A percentile compares a stretch with the other conserved stretches of the same genome.
phyloP scores from a whole-genome alignment of 2,797 vertebrate species.

The Dryobates pubescens region DNA sequence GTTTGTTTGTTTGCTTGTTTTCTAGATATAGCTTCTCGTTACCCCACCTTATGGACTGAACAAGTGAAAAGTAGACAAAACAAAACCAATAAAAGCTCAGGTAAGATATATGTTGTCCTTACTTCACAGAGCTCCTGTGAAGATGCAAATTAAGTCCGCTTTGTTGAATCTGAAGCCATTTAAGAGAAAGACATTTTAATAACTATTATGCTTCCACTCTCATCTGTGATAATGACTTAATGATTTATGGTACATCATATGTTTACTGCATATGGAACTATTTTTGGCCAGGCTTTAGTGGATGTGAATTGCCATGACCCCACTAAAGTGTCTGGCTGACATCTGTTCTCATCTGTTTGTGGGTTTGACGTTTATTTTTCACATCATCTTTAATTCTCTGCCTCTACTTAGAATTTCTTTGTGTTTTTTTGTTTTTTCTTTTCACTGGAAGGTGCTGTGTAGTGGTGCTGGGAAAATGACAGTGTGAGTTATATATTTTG shows the following conservation, averaged over 20 bases:
- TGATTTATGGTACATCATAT: rapidly evolving
- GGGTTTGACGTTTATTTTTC: background rate
- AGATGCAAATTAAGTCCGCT: background rate
- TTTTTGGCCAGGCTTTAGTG: background rate
- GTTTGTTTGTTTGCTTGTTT: background rate
- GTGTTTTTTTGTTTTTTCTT: background rate
- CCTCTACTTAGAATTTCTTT: background rate
- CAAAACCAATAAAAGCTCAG: slow-evolving; percentile 90
- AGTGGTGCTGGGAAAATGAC: background rate
- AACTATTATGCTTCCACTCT: background rate
- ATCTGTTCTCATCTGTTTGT: background rate
- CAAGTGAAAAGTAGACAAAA: slow-evolving; percentile 95
- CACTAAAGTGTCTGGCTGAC: background rate
- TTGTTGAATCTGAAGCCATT: background rate
- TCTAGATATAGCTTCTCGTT: slow-evolving; percentile 91
- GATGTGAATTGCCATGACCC: background rate
- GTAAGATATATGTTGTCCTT: slow-evolving; percentile 74
- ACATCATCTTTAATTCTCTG: background rate
- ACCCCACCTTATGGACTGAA: slow-evolving; percentile 94
- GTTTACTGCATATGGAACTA: background rate
- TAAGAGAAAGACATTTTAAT: background rate
- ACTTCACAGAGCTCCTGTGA: background rate
- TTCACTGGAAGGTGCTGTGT: background rate
- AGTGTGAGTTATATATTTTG: background rate
- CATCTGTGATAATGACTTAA: background rate